Evolutionary conservation across 2,888 invertebrate species (phyloP).

Genomic region (Caenorhabditis zanzibari): DNA sequence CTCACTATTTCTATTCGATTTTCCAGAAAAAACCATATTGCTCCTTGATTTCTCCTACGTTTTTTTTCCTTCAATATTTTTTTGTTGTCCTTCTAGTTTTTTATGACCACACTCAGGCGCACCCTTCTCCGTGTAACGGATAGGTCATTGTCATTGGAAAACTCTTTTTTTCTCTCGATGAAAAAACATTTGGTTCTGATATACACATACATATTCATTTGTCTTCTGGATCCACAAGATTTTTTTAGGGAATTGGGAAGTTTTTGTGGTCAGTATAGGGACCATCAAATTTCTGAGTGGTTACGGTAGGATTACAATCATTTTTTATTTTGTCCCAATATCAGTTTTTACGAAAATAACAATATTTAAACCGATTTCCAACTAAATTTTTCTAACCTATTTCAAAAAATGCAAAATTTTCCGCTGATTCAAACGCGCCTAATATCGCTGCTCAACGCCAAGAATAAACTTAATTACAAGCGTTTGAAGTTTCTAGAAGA

Average conservation of each 20-base stretch:
- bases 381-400: no score
- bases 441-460: no score
- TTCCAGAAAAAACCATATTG: no score
- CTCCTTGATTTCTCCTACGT: conserved; percentile 8
- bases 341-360: no score
- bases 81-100: conserved; percentile 3
- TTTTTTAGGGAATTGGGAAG: neutral
- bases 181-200: conserved; percentile 63
- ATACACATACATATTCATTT: conserved; percentile 16
- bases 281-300: neutral
- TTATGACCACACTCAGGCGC: conserved; percentile 30
- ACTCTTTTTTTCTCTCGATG: neutral
- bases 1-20: no score
- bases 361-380: no score
- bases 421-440: no score
- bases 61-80: neutral
- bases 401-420: no score
- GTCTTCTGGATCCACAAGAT: neutral
- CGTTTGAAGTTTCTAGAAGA: no score
- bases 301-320: no score
- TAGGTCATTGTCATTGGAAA: neutral
- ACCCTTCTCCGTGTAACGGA: conserved; percentile 1
- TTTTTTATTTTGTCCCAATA: no score
- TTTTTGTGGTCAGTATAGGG: neutral
- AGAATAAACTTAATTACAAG: no score